Percentiles rank a stretch among this genome's conserved stretches.
phyloP scores from a whole-genome alignment of 2,113 vertebrate genomes.

The Gymnogyps californianus region DNA sequence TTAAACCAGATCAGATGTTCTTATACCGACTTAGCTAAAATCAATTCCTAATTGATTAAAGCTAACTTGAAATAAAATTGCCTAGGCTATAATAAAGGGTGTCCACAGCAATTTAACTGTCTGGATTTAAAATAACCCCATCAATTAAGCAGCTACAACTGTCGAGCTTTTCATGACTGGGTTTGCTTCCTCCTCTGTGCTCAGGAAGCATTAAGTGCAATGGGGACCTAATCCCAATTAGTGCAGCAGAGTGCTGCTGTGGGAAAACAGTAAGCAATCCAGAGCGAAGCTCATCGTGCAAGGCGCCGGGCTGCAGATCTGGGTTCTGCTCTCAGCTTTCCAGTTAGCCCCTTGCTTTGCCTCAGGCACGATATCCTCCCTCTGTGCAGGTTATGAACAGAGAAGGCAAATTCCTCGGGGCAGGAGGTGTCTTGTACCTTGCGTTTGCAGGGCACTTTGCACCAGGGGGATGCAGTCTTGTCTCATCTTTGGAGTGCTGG shows the following conservation, averaged over 20 bases:
- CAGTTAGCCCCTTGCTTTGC: not conserved
- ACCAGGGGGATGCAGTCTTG: not conserved
- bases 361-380: not conserved
- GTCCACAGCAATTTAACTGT: constrained; percentile 20
- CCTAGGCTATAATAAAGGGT: constrained; percentile 43
- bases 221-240: constrained; percentile 2
- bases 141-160: constrained; percentile 39
- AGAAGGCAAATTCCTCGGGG: not conserved
- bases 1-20: constrained; percentile 46
- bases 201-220: constrained; percentile 9
- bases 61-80: constrained; percentile 57
- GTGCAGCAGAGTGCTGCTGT: not conserved
- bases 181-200: constrained; percentile 22
- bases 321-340: not conserved
- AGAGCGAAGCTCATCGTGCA: not conserved
- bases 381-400: not conserved
- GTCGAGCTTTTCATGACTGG: not conserved
- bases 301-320: not conserved
- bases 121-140: constrained; percentile 60
- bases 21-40: constrained; percentile 52
- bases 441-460: not conserved
- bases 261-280: not conserved
- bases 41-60: constrained; percentile 60
- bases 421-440: not conserved
- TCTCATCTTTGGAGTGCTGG: not conserved